Conservation (phyloP, 2,888 invertebrate genomes). For the Epinotia bilunana region DNA sequence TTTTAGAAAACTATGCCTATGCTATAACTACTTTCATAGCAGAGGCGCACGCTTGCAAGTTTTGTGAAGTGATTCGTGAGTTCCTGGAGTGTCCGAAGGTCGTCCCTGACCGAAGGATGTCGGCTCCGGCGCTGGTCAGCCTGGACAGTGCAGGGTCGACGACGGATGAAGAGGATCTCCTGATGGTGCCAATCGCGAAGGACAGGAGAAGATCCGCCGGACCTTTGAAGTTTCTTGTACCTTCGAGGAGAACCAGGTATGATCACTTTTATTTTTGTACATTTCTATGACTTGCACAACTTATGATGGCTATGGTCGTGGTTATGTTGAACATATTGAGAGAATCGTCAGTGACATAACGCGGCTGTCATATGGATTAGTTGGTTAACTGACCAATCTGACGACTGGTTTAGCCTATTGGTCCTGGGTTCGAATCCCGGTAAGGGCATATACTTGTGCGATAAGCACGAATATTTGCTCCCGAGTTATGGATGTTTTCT, state of each 20-base stretch:
- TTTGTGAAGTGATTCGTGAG: constrained; percentile 79
- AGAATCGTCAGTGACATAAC: too few relatives aligned
- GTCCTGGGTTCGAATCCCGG: too few relatives aligned
- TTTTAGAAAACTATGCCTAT: constrained; percentile 80
- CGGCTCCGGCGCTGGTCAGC: constrained; percentile 83
- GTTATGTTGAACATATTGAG: too few relatives aligned
- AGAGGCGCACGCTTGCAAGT: constrained; percentile 76
- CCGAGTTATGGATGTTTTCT: too few relatives aligned
- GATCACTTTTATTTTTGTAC: constrained; percentile 46
- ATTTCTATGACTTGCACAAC: neutral
- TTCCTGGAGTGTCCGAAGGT: constrained; percentile 75
- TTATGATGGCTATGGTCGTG: too few relatives aligned
- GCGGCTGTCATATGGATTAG: too few relatives aligned
- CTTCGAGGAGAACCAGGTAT: constrained; percentile 76
- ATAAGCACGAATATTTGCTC: too few relatives aligned
- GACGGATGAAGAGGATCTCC: constrained; percentile 73
- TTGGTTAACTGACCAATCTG: too few relatives aligned
- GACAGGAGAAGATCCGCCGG: constrained; percentile 83
- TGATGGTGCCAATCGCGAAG: constrained; percentile 78
- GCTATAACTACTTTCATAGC: constrained; percentile 76
- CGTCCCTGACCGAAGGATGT: constrained; percentile 78
- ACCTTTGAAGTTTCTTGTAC: constrained; percentile 72
- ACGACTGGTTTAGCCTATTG: too few relatives aligned
- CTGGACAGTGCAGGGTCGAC: constrained; percentile 76
- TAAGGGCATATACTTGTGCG: too few relatives aligned